Conservation (phyloP, 2,888 invertebrate species). For the Sinotaia quadrata region DNA sequence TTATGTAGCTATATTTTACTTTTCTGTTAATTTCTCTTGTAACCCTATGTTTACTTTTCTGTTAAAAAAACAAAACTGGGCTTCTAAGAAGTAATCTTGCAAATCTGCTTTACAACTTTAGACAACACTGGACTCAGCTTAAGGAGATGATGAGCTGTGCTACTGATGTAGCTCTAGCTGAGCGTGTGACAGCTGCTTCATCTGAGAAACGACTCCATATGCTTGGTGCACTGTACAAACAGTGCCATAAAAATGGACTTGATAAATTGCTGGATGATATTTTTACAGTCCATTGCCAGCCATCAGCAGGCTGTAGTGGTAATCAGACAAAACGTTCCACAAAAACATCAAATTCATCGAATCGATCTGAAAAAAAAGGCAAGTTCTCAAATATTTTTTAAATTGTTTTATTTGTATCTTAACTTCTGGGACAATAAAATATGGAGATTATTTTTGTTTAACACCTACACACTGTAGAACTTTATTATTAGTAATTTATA, state of each 20-base stretch:
- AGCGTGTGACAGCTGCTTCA: constrained; percentile 42
- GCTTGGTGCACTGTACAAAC: constrained; percentile 48
- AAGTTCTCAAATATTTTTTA: too few relatives aligned
- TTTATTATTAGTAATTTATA: too few relatives aligned
- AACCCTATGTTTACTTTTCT: not conserved
- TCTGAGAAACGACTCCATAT: constrained; percentile 43
- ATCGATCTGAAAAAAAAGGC: too few relatives aligned
- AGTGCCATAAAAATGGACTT: constrained; percentile 17
- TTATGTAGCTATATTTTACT: not conserved
- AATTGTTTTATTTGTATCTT: too few relatives aligned
- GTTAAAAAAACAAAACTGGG: too few relatives aligned
- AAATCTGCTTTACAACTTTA: too few relatives aligned
- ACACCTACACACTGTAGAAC: too few relatives aligned
- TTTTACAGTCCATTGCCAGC: constrained; percentile 25
- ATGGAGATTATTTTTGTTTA: too few relatives aligned
- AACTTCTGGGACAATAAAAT: too few relatives aligned
- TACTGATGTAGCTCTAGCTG: constrained; percentile 47
- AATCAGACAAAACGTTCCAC: not conserved
- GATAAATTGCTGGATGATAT: constrained; percentile 9
- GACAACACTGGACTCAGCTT: constrained; percentile 53
- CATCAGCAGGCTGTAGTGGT: constrained; percentile 26
- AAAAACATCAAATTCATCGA: too few relatives aligned
- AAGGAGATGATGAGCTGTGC: constrained; percentile 6
- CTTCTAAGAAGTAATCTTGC: too few relatives aligned
- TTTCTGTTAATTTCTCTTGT: not conserved